Percentiles rank a stretch among this genome's conserved stretches.
Conservation (phyloP, 2,888 invertebrate genomes). For the Tolmerus cingulatus region DNA sequence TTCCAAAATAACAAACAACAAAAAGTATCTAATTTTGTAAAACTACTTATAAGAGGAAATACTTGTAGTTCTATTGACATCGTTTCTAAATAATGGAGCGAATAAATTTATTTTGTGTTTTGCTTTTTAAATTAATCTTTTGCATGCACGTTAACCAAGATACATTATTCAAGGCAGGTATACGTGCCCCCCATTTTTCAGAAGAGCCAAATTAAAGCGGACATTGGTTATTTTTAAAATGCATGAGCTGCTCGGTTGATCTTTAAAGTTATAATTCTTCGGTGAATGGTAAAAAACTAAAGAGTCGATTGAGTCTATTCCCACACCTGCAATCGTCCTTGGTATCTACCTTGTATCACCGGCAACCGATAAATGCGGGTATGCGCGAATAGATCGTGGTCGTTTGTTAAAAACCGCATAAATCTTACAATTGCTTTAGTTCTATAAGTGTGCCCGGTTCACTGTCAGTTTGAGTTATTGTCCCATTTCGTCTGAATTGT, state of each 20-base stretch:
- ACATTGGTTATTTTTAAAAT: neutral
- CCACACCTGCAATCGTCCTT: neutral
- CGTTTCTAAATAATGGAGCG: neutral
- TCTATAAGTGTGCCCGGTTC: neutral
- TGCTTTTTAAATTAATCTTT: neutral
- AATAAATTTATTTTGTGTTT: neutral
- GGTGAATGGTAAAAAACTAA: neutral
- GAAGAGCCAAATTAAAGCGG: neutral
- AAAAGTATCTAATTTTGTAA: neutral
- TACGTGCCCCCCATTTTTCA: neutral
- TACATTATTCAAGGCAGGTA: neutral
- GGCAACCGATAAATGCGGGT: neutral
- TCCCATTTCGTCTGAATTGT: neutral
- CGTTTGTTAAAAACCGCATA: neutral
- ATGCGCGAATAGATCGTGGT: neutral
- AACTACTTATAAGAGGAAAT: neutral
- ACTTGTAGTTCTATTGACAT: neutral
- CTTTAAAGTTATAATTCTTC: neutral
- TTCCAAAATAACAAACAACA: neutral
- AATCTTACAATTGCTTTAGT: neutral
- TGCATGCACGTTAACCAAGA: neutral
- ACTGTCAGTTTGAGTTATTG: neutral
- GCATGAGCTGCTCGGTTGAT: neutral
- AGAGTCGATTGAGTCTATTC: neutral
- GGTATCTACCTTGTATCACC: neutral